Evolutionary conservation across 2,888 invertebrate genomes (phyloP), one percentile per base, ranked within the genome.

Genomic region (Copidosoma aretas): DNA sequence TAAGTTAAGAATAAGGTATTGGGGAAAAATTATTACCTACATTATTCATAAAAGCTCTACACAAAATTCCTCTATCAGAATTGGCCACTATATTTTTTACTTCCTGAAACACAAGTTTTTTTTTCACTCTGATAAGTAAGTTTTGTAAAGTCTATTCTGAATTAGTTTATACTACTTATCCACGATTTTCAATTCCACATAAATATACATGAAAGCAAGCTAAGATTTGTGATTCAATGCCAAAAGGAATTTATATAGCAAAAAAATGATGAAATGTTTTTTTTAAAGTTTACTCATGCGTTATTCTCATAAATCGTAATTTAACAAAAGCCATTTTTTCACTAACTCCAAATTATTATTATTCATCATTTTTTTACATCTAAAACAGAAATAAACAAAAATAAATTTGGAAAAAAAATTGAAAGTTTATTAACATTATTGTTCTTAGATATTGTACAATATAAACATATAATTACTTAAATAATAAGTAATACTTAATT

Each of bases 101-200:
- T 77, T 79, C 80, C 82, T 83, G 82, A 80, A 83, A 83, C 81
- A 83, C 78, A 82, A 80, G 32, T 80, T 77, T 75, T 75, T n/a
- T 71, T 73, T 58, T 57, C 56, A 56, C 56, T 51, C 17, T 46
- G 51, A 65, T 64, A 68, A 17, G 15, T 53, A 32, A 49, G 51
- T 43, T 67, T 63, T 60, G 4, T 21, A 12, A 60, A 25, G 54
- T 41, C 59, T 21, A 25, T 46, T 51, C 46, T 56, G 19, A 60
- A 39, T 21, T 14, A 60, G 10, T 12, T 46, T 17, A n/a, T 54
- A n/a, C n/a, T 19, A 15, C 43, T 68, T 56, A 62, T 70, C 15
- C 64, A 64, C 64, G 61, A 67, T 64, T 70, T 58, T 56, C 53
- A 56, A 68, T 71, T 71, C 68, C 71, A 71, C 71, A 71, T 62